Evolutionary conservation across 1,140 invertebrate species (phyloP).

Genomic region (Macrocentrus cingulum): DNA sequence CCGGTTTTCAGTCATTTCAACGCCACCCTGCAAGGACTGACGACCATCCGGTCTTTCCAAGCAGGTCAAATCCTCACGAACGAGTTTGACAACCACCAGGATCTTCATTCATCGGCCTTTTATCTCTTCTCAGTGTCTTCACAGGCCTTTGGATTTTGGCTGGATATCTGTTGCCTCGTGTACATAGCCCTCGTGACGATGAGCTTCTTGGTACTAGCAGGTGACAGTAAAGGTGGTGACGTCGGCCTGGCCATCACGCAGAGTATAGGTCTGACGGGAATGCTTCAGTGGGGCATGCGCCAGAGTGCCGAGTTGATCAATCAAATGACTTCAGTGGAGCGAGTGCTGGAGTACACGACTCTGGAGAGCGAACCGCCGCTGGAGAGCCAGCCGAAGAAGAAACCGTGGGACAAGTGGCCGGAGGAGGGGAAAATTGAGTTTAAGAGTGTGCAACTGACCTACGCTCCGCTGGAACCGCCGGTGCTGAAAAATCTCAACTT

Average conservation of each 20-base stretch:
- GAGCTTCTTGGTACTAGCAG: slow-evolving; percentile 59
- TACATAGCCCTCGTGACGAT: slow-evolving; percentile 73
- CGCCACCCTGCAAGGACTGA: slow-evolving; percentile 66
- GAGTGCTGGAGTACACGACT: slow-evolving; percentile 75
- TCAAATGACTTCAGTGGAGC: slow-evolving; percentile 85
- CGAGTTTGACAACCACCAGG: slow-evolving; percentile 66
- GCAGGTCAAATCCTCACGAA: slow-evolving; percentile 63
- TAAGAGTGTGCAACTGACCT: slow-evolving; percentile 66
- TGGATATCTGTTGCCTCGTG: slow-evolving; percentile 70
- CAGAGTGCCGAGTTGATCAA: slow-evolving; percentile 84
- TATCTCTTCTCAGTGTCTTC: slow-evolving; percentile 78
- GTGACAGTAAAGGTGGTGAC: slow-evolving; percentile 54
- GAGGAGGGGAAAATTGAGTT: slow-evolving; percentile 70
- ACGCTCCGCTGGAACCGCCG: slow-evolving; percentile 63
- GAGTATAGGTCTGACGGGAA: slow-evolving; percentile 78
- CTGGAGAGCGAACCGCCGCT: slow-evolving; percentile 68
- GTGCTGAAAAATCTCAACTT: slow-evolving; percentile 77
- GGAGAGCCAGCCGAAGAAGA: slow-evolving; percentile 65
- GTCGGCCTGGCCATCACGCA: slow-evolving; percentile 84
- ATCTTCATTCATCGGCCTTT: slow-evolving; percentile 73
- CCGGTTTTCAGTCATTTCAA: slow-evolving; percentile 73
- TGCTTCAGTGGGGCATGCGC: slow-evolving; percentile 83
- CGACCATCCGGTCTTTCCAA: slow-evolving; percentile 68
- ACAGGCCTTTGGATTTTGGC: slow-evolving; percentile 77
- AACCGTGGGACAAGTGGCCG: slow-evolving; percentile 73